Evolutionary conservation across 2,888 invertebrate species (phyloP), one percentile per base, ranked within the genome.

Genomic region (Ceramica pisi): DNA sequence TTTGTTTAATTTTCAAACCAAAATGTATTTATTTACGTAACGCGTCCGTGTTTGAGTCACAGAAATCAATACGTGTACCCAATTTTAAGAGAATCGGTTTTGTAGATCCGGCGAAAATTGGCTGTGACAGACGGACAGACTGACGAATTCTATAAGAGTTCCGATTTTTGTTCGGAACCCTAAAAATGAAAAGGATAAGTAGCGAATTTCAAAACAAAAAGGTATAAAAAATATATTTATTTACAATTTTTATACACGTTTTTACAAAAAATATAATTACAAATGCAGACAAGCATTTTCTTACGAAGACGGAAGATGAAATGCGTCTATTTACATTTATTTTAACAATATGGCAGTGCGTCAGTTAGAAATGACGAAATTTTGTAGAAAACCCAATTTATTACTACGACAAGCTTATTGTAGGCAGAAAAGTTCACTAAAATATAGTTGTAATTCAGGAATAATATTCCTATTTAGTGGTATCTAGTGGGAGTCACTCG

Each of bases 221-320:
- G 48, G 56, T 53, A 67, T 56, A 76, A 73, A 78, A 82, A 84
- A 59, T 63, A 77, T 79, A 69, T 90, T 87, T 90, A 89, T 90
- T 88, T 88, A 89, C 88, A 89, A 67, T 71, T 82, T 84, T 87
- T 81, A 46, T 85, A 86, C 85, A 88, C 74, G 72, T 81, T 85
- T 83, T 84, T 84, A 83, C 79, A 83, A 80, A 82, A 61, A 67
- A 70, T 71, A 80, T 69, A 65, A 68, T 73, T 74, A 81, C 74
- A 75, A 83, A 85, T 84, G 80, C 77, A 75, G 80, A 81, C 65
- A 71, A 75, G 73, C 78, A 77, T 70, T 78, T 71, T 70, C 68
- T 82, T 78, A 66, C 73, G 31, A 62, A 74, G 59, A 74, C 64
- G 70, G 16, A 77, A 75, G 75, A 75, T 71, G 57, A 12, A 72